Evolutionary conservation across 2,888 invertebrate genomes (phyloP), one percentile per base, ranked within the genome.

Genomic region (Polietes domitor): DNA sequence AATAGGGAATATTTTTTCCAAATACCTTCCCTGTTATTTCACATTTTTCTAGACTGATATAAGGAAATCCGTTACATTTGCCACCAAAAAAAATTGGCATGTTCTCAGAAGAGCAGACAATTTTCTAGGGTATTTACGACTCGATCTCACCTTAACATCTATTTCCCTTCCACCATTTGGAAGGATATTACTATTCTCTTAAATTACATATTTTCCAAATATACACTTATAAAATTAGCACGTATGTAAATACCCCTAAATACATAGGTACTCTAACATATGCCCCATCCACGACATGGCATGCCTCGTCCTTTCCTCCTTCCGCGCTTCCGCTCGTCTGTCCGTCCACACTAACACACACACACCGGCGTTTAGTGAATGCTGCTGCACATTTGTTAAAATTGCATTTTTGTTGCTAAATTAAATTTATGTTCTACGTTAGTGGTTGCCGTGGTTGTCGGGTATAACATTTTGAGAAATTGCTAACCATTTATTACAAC

Each of bases 401-500:
- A 84, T 84, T 84, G 81, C 81, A 84, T 84, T 84, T 84, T 84
- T 81, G 81, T 73, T 76, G 81, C 76, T 72, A 75, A 81, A 84
- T 78, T 84, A 78, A 84, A 84, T 84, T 84, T 84, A 84, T 84
- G 78, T 81, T 75, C 76, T 68, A 81, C 78, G 84, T 81, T 81
- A 84, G 80, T 76, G 84, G 84, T 84, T 84, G 78, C 76, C 84
- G 84, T 84, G 84, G 84, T 81, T 81, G 84, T 78, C 76, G 84
- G 61, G 78, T 78, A 81, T 81, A 84, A 81, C 81, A 84, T 78
- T 84, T 78, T 84, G 84, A 84, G 78, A 84, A 84, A 84, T 84
- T 84, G 77, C 81, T 73, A 78, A 75, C 84, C 78, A 84, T 84
- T 81, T 84, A 76, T 84, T 84, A 84, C 78, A 78, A 58, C 81